These are phyloP conservation scores for Melitaea cinxia DNA, from an alignment of 1,140 invertebrate species.

Conservation along the genomic window DNA sequence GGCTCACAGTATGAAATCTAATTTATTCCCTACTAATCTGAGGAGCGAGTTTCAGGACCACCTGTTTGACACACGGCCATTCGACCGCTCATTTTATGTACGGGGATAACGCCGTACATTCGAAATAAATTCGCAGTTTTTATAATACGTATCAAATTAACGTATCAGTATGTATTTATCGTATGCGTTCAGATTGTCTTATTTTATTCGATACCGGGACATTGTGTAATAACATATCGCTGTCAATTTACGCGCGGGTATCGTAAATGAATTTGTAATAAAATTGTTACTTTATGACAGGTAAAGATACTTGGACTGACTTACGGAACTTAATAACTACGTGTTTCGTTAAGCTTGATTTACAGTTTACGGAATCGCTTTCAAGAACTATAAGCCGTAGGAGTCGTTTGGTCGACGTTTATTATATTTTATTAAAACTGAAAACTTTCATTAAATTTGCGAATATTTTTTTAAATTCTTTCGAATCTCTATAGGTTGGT, in stretches of 20 bases:
- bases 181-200: constrained; percentile 18
- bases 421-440: constrained; percentile 23
- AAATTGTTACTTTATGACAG: constrained; percentile 35
- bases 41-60: constrained; percentile 56
- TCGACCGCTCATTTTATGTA: constrained; percentile 61
- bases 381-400: constrained; percentile 31
- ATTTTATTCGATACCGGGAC: constrained; percentile 15
- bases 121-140: constrained; percentile 70
- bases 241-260: constrained; percentile 30
- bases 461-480: neutral
- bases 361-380: constrained; percentile 30
- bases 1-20: constrained; percentile 62
- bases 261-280: constrained; percentile 37
- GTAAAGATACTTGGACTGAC: constrained; percentile 35
- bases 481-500: no score
- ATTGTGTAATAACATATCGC: constrained; percentile 23
- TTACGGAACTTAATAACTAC: constrained; percentile 34
- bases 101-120: constrained; percentile 48
- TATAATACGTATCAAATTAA: constrained; percentile 69
- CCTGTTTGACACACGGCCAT: constrained; percentile 65
- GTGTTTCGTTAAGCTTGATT: constrained; percentile 33
- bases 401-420: constrained; percentile 8
- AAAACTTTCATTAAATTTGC: constrained; percentile 6
- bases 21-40: constrained; percentile 57
- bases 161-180: constrained; percentile 44